Base-by-base conservation (phyloP, 1,140 invertebrate species). In the Cepaea nemoralis region DNA sequence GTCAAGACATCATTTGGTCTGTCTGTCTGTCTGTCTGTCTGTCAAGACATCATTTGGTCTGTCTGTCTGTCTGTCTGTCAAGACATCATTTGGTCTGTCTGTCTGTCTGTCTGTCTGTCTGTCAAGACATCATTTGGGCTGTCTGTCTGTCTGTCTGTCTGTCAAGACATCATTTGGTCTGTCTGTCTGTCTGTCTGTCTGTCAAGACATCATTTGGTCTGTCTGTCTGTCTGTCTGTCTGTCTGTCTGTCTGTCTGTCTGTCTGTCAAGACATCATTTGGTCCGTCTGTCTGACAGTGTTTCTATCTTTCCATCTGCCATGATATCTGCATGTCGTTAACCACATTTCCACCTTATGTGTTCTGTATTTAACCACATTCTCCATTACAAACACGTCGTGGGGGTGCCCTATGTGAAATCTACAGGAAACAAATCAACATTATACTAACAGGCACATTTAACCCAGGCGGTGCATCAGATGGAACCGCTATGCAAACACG, bases 1-100 rank as follows among this genome's bases (percentile, higher is more conserved):
- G n/a, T 69, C 66, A 16, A 69, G 8, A 6, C n/a, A 33, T 10
- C 66, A 8, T 8, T 69, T 33, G 31, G n/a, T 69, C 66, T 69
- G n/a, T 69, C 66, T 69, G n/a, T 10, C 27, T 33, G 35, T 69
- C 66, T 33, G 12, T 74, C 35, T 74, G 12, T 74, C 71, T 74
- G 12, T 74, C 35, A 27, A 33, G 24, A 24, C 31, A n/a, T 10
- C 10, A 66, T 66, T 66, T 12, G n/a, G n/a, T 10, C 24, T 66
- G n/a, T 66, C 42, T 45, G 6, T 45, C 42, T 45, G 42, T 45
- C 16, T 6, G 42, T 16, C 16, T 45, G 6, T 16, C 6, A 27
- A 33, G 24, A 24, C 31, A n/a, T 10, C 10, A 66, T 66, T 66
- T 12, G n/a, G n/a, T 10, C 24, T 66, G n/a, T 66, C 10, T 66